Percentiles rank a stretch among this genome's conserved stretches.
These are phyloP conservation scores for Mesopsocus fuscifrons DNA, from an alignment of 2,888 invertebrate genomes.

Conservation along the genomic window DNA sequence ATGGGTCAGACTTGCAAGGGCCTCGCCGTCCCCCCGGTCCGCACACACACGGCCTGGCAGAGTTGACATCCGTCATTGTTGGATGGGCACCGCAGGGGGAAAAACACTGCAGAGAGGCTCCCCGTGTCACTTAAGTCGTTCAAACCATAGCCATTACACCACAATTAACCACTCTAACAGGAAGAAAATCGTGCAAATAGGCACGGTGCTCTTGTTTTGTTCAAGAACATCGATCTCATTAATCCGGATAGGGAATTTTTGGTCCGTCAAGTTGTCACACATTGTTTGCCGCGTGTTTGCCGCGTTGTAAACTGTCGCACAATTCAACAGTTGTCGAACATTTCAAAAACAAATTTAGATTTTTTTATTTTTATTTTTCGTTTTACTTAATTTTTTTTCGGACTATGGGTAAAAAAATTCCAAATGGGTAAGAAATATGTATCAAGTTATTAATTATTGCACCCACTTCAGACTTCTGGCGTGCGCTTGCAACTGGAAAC, in stretches of 20 bases:
- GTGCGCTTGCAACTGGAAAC: no score
- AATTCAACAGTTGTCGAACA: background rate
- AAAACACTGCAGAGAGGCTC: background rate
- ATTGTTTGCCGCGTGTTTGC: background rate
- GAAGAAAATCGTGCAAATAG: no score
- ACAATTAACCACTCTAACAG: no score
- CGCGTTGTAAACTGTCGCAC: background rate
- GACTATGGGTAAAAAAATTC: background rate
- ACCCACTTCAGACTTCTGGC: background rate
- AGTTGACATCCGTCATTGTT: constrained; percentile 9
- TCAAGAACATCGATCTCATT: constrained; percentile 6
- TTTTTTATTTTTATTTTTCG: background rate
- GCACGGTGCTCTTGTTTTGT: background rate
- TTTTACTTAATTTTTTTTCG: no score
- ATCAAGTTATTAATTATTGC: background rate
- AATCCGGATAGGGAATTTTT: background rate
- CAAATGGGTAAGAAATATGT: background rate
- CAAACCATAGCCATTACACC: no score
- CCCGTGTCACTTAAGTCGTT: background rate
- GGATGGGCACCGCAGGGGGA: background rate
- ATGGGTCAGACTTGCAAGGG: constrained; percentile 4
- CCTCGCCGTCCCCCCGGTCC: constrained; percentile 7
- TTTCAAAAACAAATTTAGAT: background rate
- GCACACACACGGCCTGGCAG: constrained; percentile 3
- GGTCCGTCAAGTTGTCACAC: background rate